Conservation (phyloP, 1,140 invertebrate species). For the Bombus balteatus region DNA sequence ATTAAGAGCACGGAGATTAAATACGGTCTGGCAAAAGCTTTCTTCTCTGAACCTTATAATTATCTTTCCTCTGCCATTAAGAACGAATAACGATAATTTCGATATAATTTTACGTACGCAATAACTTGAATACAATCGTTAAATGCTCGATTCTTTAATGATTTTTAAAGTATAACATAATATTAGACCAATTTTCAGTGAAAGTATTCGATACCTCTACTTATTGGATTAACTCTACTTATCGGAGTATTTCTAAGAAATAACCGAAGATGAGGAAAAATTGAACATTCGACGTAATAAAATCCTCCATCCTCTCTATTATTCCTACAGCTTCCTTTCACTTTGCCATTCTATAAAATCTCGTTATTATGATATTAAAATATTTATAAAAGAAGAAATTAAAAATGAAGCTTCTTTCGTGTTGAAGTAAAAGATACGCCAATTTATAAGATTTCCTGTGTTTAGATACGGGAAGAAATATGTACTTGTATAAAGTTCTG, state of each 20-base stretch:
- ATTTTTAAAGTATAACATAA: background rate
- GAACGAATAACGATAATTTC: background rate
- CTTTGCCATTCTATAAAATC: background rate
- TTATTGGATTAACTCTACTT: too few relatives aligned
- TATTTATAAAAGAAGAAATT: background rate
- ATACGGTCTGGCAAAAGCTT: slow-evolving; percentile 4
- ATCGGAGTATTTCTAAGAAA: background rate
- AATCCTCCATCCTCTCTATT: too few relatives aligned
- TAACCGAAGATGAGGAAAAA: background rate
- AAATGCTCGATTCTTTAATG: background rate
- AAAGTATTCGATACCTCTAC: too few relatives aligned
- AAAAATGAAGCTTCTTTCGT: too few relatives aligned
- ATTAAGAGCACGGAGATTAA: background rate
- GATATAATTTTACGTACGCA: background rate
- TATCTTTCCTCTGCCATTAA: background rate
- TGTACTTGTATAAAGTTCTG: background rate
- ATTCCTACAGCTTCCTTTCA: background rate
- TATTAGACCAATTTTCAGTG: background rate
- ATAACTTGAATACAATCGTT: background rate
- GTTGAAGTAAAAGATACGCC: too few relatives aligned
- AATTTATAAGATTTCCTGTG: background rate
- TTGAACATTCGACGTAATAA: too few relatives aligned
- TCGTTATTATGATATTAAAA: background rate
- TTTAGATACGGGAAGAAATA: background rate
- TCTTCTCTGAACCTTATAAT: background rate